phyloP scores from a whole-genome alignment of 2,888 invertebrate genomes.

The Gibbula magus region DNA sequence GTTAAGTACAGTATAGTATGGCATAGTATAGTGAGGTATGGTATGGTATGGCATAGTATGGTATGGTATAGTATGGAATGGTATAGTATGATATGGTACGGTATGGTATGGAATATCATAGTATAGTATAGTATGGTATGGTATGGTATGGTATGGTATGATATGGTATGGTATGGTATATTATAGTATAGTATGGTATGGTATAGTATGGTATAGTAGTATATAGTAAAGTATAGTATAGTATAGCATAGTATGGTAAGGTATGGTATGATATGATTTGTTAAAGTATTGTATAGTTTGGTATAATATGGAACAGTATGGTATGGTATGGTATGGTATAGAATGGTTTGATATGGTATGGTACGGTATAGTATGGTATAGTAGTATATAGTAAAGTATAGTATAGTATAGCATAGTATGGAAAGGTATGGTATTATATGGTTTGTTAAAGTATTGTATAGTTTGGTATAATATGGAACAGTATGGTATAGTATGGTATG shows the following conservation, averaged over 20 bases:
- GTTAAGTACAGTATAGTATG: conserved; percentile 29
- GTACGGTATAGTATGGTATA: conserved; percentile 26
- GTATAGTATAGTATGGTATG: not conserved
- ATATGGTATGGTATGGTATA: conserved; percentile 27
- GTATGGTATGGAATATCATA: not conserved
- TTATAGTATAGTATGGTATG: conserved; percentile 27
- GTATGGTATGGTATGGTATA: not conserved
- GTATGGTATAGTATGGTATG: not conserved
- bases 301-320: not conserved
- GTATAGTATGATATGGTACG: not conserved
- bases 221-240: not conserved
- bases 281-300: not conserved
- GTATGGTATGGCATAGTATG: conserved; percentile 4
- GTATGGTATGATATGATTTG: not conserved
- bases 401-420: not conserved
- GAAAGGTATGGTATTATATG: not conserved
- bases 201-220: conserved; percentile 21
- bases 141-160: conserved; percentile 1
- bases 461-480: not conserved
- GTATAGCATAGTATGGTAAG: not conserved
- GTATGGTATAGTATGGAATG: not conserved
- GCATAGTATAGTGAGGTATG: conserved; percentile 29
- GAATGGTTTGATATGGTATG: conserved; percentile 26
- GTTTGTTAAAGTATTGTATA: not conserved
- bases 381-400: not conserved